Base-by-base conservation (phyloP, 2,888 invertebrate genomes). In the Keiferia lycopersicella region DNA sequence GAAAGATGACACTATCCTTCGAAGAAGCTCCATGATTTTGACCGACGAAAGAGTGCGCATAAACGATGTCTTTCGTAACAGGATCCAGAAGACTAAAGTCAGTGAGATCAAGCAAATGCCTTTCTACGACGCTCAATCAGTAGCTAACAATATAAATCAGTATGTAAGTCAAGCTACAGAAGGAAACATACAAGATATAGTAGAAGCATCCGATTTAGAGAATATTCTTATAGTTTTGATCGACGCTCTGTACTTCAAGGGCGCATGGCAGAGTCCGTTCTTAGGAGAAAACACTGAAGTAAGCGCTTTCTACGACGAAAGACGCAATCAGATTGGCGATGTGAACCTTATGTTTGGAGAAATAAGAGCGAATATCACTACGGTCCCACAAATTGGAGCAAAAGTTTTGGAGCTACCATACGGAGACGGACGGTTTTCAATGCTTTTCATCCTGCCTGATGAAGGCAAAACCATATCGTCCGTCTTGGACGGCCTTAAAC, bases 381-480 rank as follows among this genome's bases (percentile, higher is more conserved):
- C 16, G 0, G 50, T 88, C 0, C 62, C 72, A 0, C 69, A 69
- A 41, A 72, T 91, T 11, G 65, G 78, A 2, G 83, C 88, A 0
- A 69, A 65, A 18, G 82, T 90, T 0, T 39, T 90, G 3, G 88
- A 91, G 67, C 65, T 91, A 7, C 88, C 88, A 0, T 91, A 88
- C 45, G 87, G 84, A 0, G 76, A 73, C 0, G 73, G 73, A 12
- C 88, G 92, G 63, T 92, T 93, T 65, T 93, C 94, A 0, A 95
- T 95, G 95, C 80, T 95, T 7, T 72, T 95, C 2, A 83, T 95
- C 65, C 74, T 95, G 34, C 95, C 95, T 0, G 78, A 87, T 61
- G 77, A 81, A 38, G 88, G 88, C 26, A 82, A 86, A 16, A 74
- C 84, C 0, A 64, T 93, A 3, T 74, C 78, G 2, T 80, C 79